Evolutionary conservation across 2,888 invertebrate species (phyloP).

Genomic region (Trachelus iudaicus): DNA sequence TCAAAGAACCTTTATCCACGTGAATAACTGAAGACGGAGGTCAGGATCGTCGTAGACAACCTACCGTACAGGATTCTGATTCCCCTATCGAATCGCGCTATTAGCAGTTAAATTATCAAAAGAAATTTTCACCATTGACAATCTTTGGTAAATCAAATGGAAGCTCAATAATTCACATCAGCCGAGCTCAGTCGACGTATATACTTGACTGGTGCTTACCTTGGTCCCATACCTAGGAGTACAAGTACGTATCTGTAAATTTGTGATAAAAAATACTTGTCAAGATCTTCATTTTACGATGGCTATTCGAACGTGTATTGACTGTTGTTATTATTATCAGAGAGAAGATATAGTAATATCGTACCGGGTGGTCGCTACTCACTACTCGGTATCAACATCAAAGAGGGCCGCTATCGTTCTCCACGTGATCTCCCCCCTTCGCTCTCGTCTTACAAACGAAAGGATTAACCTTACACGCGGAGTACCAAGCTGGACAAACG

Average conservation of each 20-base stretch:
- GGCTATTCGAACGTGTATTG: not conserved
- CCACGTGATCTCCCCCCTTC: not conserved
- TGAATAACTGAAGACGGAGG: not conserved
- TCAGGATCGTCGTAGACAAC: not conserved
- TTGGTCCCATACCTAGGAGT: not conserved
- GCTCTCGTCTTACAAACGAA: not conserved
- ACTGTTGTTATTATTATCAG: not conserved
- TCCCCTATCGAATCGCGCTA: not conserved
- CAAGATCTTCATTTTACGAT: not conserved
- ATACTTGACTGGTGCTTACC: not conserved
- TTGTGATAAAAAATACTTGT: not conserved
- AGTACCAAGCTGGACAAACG: not conserved
- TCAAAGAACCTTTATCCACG: not conserved
- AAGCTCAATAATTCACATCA: not conserved
- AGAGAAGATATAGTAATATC: not conserved
- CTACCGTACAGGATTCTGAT: not conserved
- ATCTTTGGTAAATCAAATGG: not conserved
- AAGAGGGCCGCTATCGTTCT: slow-evolving; percentile 16
- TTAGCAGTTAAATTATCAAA: not conserved
- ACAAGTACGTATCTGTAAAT: not conserved
- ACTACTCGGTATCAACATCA: slow-evolving; percentile 10
- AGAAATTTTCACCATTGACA: not conserved
- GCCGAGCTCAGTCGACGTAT: not conserved
- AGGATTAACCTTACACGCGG: slow-evolving; percentile 3
- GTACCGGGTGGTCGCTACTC: not conserved